phyloP scores from a whole-genome alignment of 1,140 invertebrate genomes.

The Drosophila virilis region DNA sequence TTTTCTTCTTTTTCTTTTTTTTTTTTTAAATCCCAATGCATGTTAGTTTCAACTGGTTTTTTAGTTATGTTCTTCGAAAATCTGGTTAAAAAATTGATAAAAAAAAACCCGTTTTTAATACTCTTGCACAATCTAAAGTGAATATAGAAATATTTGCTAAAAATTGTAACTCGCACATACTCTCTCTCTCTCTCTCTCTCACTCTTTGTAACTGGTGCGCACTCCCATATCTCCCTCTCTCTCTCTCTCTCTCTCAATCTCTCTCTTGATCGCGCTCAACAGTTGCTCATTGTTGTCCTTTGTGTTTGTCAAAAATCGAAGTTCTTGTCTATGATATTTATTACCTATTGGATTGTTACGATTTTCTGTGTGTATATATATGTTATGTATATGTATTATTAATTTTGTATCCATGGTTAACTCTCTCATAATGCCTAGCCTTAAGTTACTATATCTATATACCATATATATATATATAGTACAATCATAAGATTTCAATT shows the following conservation, averaged over 20 bases:
- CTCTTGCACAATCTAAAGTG: background rate
- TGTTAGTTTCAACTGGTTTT: background rate
- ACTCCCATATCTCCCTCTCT: constrained; percentile 29
- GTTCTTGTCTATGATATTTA: constrained; percentile 41
- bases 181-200: background rate
- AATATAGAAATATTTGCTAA: background rate
- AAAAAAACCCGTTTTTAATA: background rate
- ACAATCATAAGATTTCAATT: background rate
- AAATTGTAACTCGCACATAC: background rate
- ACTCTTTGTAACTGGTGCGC: constrained; percentile 25
- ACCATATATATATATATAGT: background rate
- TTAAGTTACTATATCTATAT: constrained; percentile 32
- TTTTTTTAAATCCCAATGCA: background rate
- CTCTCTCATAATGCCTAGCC: constrained; percentile 55
- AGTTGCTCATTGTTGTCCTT: constrained; percentile 39
- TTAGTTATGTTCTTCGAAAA: background rate
- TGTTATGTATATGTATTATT: constrained; percentile 25
- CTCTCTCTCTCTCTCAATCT: background rate
- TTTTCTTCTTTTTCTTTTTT: too few species aligned
- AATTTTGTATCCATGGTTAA: constrained; percentile 64
- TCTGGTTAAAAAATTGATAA: background rate
- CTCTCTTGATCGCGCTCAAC: background rate
- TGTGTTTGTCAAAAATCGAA: constrained; percentile 44
- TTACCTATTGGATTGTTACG: constrained; percentile 60
- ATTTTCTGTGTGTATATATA: constrained; percentile 45